Base-by-base conservation (phyloP, 2,888 invertebrate species). In the Lithodes maja region DNA sequence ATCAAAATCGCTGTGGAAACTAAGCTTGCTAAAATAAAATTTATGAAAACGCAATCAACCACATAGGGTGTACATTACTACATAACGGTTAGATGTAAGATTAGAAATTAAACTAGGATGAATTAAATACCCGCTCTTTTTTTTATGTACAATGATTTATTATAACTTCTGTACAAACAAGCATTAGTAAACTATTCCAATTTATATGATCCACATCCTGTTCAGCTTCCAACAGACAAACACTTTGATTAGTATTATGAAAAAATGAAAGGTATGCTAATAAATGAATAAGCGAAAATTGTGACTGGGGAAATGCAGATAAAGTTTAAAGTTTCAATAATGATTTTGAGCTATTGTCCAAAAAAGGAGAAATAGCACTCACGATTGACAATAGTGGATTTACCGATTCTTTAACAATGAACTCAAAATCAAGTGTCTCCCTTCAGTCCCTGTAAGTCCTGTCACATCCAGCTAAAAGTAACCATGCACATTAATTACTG, bases 111-210 rank as follows among this genome's bases (percentile, higher is more conserved):
- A 61, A 61, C 12, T 61, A 61, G 61, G 61, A 61, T 7, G 61
- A 5, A 61, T 61, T 5, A 12, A 61, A 61, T 7, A 61, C 61
- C 12, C 61, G 5, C 12, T 61, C 61, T 61, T 12, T 61, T 55
- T 74, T 61, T 83, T 87, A 84, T 88, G 88, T 88, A 88, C 88
- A 88, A 88, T 88, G 80, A 88, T 88, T 88, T 88, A 88, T 88
- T 88, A 83, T 87, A 88, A 88, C 88, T 84, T 88, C 88, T 88
- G 88, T 88, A 88, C 88, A 88, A 88, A 88, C 88, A 88, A 79
- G 83, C 80, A 78, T 88, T 80, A 80, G 53, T 78, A 88, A 88
- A 84, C 83, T 84, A 80, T 55, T 88, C 84, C 83, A 88, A 55
- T 84, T 84, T 84, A 49, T 83, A 78, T 71, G 78, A 88, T 84